Evolutionary conservation across 2,888 invertebrate genomes (phyloP).

Genomic region (Craniophora ligustri): DNA sequence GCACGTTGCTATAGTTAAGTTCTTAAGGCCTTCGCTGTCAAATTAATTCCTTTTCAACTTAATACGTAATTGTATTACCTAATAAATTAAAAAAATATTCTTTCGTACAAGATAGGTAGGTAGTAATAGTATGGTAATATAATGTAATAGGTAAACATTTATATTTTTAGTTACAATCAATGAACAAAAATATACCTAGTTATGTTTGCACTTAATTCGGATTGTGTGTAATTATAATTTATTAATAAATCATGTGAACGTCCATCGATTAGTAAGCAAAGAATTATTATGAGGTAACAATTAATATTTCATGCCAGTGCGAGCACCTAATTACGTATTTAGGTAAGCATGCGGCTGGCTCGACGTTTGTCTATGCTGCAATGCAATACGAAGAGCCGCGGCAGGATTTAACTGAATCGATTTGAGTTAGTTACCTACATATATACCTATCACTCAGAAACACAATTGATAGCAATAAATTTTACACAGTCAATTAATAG

Average conservation of each 20-base stretch:
- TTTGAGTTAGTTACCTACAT: neutral
- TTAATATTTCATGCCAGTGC: conserved; percentile 40
- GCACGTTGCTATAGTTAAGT: conserved; percentile 63
- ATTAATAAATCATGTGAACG: conserved; percentile 40
- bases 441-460: neutral
- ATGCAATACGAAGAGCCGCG: conserved; percentile 24
- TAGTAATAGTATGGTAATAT: no score
- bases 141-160: no score
- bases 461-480: neutral
- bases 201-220: conserved; percentile 10
- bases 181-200: neutral
- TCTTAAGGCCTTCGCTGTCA: conserved; percentile 53
- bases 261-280: conserved; percentile 37
- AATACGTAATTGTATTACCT: no score
- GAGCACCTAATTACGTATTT: conserved; percentile 42
- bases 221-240: conserved; percentile 20
- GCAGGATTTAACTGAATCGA: conserved; percentile 12
- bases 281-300: conserved; percentile 37
- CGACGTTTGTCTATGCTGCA: conserved; percentile 12
- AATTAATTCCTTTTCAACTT: conserved; percentile 26
- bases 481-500: no score
- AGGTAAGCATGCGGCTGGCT: conserved; percentile 26
- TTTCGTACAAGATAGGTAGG: no score
- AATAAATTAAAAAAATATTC: no score
- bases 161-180: no score